phyloP scores from a whole-genome alignment of 1,140 invertebrate species.

The Neodiprion pinetum region DNA sequence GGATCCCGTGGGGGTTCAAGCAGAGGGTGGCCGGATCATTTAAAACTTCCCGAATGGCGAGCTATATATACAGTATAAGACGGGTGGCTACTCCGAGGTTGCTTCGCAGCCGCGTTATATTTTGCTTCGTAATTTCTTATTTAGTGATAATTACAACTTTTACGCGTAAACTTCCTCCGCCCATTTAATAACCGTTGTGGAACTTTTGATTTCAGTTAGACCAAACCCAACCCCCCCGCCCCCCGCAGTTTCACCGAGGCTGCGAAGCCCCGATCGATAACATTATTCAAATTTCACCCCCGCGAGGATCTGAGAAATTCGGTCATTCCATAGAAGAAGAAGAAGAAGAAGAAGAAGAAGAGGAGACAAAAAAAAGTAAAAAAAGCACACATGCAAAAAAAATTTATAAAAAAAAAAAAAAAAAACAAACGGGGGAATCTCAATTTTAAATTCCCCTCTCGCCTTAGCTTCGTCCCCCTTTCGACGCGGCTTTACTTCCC shows the following conservation, averaged over 20 bases:
- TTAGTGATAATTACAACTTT: slow-evolving; percentile 43
- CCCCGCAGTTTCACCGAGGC: background rate
- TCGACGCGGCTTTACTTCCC: background rate
- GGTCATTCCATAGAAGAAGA: too few species aligned
- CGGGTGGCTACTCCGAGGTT: background rate
- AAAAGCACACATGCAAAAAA: too few species aligned
- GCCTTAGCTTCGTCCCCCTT: too few species aligned
- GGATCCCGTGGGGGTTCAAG: background rate
- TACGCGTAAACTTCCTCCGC: slow-evolving; percentile 8
- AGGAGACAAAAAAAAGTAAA: too few species aligned
- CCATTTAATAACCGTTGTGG: slow-evolving; percentile 4
- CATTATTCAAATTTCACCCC: too few species aligned
- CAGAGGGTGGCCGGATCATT: slow-evolving; percentile 6
- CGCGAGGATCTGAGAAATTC: too few species aligned
- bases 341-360: too few species aligned
- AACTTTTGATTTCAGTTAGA: slow-evolving; percentile 20
- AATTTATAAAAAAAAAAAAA: too few species aligned
- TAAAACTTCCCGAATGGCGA: slow-evolving; percentile 1
- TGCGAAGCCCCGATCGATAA: too few species aligned
- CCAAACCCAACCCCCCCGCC: background rate
- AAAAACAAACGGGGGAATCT: background rate
- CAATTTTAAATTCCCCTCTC: too few species aligned
- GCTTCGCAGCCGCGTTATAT: background rate
- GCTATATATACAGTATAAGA: background rate
- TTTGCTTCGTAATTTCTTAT: slow-evolving; percentile 33